A percentile compares a stretch with the other conserved stretches of the same genome.
Evolutionary conservation across 2,113 vertebrate species (phyloP).

Genomic region (Copsychus sechellarum): DNA sequence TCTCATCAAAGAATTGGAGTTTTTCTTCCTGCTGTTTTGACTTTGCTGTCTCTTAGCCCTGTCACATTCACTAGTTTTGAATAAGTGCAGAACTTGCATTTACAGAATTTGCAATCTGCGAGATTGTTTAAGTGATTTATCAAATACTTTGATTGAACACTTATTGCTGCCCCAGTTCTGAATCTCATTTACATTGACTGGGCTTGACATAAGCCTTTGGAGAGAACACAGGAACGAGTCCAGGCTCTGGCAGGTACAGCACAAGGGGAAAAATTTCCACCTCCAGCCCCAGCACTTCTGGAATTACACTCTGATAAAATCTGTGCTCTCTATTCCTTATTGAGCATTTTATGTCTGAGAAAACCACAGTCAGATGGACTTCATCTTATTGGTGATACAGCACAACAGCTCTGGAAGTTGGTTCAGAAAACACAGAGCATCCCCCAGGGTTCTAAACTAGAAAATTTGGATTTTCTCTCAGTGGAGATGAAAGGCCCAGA

Average conservation of each 20-base stretch:
- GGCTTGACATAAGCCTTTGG: slow-evolving; percentile 51
- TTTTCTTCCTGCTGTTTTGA: slow-evolving; percentile 69
- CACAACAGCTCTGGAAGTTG: neutral
- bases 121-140: slow-evolving; percentile 71
- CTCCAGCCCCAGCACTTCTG: neutral
- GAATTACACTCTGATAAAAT: neutral
- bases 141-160: slow-evolving; percentile 63
- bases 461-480: neutral
- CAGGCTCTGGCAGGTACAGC: neutral
- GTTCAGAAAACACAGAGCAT: neutral
- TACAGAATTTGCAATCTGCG: slow-evolving; percentile 67
- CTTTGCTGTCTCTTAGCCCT: slow-evolving; percentile 65
- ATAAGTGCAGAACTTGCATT: slow-evolving; percentile 60
- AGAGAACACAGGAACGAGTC: neutral
- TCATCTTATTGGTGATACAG: neutral
- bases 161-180: slow-evolving; percentile 49
- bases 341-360: neutral
- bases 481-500: no score
- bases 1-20: slow-evolving; percentile 62
- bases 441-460: neutral
- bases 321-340: neutral
- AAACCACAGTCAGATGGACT: neutral
- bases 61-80: slow-evolving; percentile 67
- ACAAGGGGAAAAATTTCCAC: neutral
- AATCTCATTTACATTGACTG: slow-evolving; percentile 59